phyloP scores from a whole-genome alignment of 2,888 invertebrate species.

The Colostygia pectinataria region DNA sequence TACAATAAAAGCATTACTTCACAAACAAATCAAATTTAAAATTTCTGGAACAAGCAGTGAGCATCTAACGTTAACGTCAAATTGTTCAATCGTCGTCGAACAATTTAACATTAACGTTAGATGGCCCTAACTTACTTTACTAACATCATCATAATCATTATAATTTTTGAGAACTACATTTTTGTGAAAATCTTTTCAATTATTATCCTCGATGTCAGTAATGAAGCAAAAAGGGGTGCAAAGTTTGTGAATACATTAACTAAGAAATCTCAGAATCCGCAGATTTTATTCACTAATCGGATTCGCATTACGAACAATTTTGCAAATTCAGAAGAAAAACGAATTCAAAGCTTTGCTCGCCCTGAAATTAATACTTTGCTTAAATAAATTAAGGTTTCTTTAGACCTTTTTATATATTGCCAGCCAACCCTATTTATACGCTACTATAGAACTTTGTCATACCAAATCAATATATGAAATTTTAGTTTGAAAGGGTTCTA shows the following conservation, averaged over 20 bases:
- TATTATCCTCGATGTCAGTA: constrained; percentile 12
- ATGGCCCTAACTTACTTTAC: too few relatives aligned
- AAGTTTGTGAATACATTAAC: constrained; percentile 60
- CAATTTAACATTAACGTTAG: too few relatives aligned
- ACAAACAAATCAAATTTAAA: too few relatives aligned
- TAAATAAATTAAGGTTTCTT: constrained; percentile 51
- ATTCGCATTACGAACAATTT: constrained; percentile 56
- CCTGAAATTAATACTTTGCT: constrained; percentile 60
- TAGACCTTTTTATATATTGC: background rate
- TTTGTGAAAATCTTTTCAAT: constrained; percentile 22
- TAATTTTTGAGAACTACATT: background rate
- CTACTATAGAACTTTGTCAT: too few relatives aligned
- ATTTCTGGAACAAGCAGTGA: too few relatives aligned
- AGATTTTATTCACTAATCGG: constrained; percentile 63
- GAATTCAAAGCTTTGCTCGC: constrained; percentile 45
- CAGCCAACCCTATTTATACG: too few relatives aligned
- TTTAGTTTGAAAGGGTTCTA: too few relatives aligned
- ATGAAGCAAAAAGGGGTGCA: constrained; percentile 27
- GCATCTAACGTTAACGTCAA: too few relatives aligned
- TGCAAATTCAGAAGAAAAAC: constrained; percentile 53
- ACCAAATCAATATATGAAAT: too few relatives aligned
- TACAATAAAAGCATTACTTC: too few relatives aligned
- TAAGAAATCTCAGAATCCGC: constrained; percentile 47
- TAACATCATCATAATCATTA: too few relatives aligned
- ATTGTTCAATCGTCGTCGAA: too few relatives aligned